phyloP scores from a whole-genome alignment of 2,797 vertebrate genomes.

The Enteromius anoplus region DNA sequence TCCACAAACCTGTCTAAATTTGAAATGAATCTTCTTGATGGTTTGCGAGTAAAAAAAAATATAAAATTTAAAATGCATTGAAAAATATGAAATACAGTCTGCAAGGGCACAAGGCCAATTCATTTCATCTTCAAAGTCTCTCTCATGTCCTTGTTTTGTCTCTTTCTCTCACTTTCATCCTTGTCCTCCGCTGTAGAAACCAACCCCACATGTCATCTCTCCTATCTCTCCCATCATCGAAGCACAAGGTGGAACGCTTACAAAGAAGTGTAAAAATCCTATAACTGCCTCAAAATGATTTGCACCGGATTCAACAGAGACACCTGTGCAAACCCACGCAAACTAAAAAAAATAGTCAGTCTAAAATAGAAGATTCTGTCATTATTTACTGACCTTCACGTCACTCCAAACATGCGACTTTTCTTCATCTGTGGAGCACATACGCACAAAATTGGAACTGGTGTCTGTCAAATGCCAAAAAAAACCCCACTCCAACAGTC shows the following conservation, averaged over 20 bases:
- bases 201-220: constrained; percentile 12
- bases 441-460: neutral
- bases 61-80: neutral
- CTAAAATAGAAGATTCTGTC: neutral
- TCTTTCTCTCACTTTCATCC: constrained; percentile 31
- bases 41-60: neutral
- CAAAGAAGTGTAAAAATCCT: neutral
- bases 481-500: neutral
- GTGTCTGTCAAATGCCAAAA: neutral
- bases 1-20: neutral
- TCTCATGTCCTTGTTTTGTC: constrained; percentile 27
- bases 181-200: constrained; percentile 33
- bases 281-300: neutral
- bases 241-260: constrained; percentile 14
- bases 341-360: constrained; percentile 38
- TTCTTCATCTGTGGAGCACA: neutral
- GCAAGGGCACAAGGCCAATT: constrained; percentile 26
- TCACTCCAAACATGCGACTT: neutral
- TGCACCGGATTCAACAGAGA: neutral
- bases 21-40: neutral
- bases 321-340: constrained; percentile 41
- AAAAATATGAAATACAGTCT: constrained; percentile 34
- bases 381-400: neutral
- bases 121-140: constrained; percentile 34
- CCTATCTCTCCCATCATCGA: constrained; percentile 19